Evolutionary conservation across 1,140 invertebrate genomes (phyloP).

Genomic region (Holcopasites calliopsidis): DNA sequence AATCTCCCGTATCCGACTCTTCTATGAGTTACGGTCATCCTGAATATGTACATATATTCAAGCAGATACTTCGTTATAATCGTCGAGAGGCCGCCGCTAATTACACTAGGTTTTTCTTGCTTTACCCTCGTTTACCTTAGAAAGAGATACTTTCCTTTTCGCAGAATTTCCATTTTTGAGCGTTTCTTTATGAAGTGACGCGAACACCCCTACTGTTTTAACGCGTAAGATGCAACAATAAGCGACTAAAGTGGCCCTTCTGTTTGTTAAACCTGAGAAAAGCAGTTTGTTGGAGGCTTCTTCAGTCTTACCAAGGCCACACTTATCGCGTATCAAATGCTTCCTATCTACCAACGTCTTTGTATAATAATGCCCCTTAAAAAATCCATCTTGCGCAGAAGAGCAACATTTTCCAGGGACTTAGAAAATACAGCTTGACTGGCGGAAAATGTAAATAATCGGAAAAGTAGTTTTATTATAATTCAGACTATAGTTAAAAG

Average conservation of each 20-base stretch:
- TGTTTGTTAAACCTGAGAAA: not conserved
- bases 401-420: no score
- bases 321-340: not conserved
- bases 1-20: no score
- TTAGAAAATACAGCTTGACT: no score
- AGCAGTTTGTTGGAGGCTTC: not conserved
- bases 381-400: no score
- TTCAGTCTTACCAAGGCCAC: not conserved
- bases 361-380: no score
- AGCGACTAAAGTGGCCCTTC: not conserved
- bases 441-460: no score
- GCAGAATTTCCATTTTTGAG: not conserved
- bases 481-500: no score
- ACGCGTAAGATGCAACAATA: conserved; percentile 1
- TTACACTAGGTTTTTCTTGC: conserved; percentile 12
- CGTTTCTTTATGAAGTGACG: conserved; percentile 3
- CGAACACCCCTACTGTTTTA: not conserved
- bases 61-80: conserved; percentile 18
- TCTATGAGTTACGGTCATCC: no score
- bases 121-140: conserved; percentile 10
- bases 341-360: not conserved
- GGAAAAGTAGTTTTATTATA: no score
- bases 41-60: not conserved
- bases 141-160: conserved; percentile 8
- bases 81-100: conserved; percentile 26